phyloP scores from a whole-genome alignment of 64 coral and sea anemone genomes.

The Stylophora pistillata region DNA sequence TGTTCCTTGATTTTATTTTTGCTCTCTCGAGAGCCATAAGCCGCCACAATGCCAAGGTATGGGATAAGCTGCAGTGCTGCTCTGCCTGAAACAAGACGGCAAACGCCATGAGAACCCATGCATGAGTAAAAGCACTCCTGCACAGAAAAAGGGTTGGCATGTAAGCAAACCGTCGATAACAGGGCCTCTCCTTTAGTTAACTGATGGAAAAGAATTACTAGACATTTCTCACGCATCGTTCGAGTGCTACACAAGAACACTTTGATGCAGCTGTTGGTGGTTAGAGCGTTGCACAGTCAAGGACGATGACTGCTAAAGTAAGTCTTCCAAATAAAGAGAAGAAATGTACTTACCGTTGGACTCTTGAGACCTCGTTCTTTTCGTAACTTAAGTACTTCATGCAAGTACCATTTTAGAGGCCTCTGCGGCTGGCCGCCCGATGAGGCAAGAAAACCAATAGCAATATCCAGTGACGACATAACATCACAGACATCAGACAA shows the following conservation, averaged over 20 bases:
- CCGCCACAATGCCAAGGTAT: constrained; percentile 56
- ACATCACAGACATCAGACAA: constrained; percentile 68
- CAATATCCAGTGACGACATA: constrained; percentile 63
- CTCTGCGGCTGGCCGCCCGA: constrained; percentile 35
- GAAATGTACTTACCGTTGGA: constrained; percentile 33
- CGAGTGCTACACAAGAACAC: neutral
- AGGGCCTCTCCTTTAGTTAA: no score
- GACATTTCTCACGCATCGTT: no score
- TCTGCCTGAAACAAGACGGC: constrained; percentile 39
- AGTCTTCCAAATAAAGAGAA: neutral
- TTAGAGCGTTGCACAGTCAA: neutral
- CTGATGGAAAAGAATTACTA: no score
- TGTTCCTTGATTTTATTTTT: constrained; percentile 47
- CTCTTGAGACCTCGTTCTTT: constrained; percentile 54
- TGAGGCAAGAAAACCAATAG: constrained; percentile 65
- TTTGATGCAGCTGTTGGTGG: neutral
- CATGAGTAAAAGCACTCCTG: no score
- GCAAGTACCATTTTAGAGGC: constrained; percentile 54
- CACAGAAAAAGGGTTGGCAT: neutral
- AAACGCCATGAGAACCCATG: neutral
- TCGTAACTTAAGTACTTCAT: constrained; percentile 48
- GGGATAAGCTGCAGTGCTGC: constrained; percentile 37
- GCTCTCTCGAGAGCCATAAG: constrained; percentile 57
- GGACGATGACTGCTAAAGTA: neutral
- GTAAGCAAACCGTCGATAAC: no score